Evolutionary conservation across 2,888 invertebrate genomes (phyloP), one percentile per base, ranked within the genome.

Genomic region (Tortrix viridana): DNA sequence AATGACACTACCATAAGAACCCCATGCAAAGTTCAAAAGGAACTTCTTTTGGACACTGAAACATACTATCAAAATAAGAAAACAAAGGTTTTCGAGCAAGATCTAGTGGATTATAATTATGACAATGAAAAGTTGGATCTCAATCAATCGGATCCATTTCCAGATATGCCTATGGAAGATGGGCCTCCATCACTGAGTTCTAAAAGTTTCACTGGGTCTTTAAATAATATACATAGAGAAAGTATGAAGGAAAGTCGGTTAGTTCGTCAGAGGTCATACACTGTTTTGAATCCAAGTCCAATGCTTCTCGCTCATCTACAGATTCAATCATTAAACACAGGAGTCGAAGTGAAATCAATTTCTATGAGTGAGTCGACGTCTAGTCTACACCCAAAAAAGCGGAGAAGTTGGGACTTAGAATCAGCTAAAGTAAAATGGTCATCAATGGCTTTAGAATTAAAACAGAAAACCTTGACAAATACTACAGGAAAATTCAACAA

Each of bases 181-280:
- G 85, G 82, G 1, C 84, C 82, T 38, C 69, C 83, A 9, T 88
- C 88, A 3, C 73, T 88, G 1, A 81, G 80, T 66, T 75, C 85
- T 9, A 87, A 92, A 78, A 86, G 90, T 78, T 84, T 89, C 72
- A 79, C 92, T 6, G 92, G 92, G 1, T 92, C 92, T n/a, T 79
- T 92, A 0, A 86, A 87, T 67, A 84, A 92, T 67, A 79, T 92
- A 55, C 84, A 89, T 60, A 82, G 80, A 12, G 85, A 86, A 7
- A 83, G 83, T 68, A 65, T 75, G 3, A 88, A 81, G 69, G 81
- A 76, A 60, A 61, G 60, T 52, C 84, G 91, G 5, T 81, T 96
- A 60, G 90, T 95, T 12, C 92, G 97, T 55, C 96, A 96, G 74
- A 94, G 95, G 66, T 97, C 97, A 0, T 97, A 97, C 75, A 95